Evolutionary conservation across 2,888 invertebrate genomes (phyloP).

Genomic region (Melanophora roralis): DNA sequence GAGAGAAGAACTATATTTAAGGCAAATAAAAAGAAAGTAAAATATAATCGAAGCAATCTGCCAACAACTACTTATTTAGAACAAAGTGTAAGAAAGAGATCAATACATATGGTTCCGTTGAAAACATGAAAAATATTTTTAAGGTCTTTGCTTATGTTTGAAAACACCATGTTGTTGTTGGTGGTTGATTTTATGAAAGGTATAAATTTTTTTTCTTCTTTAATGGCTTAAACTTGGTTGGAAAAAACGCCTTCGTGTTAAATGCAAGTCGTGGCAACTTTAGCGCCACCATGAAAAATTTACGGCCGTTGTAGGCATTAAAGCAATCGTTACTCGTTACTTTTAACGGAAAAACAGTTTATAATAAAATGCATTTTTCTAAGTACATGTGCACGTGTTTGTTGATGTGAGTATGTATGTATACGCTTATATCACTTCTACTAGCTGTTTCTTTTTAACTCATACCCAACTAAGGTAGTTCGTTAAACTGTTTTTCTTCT

Average conservation of each 20-base stretch:
- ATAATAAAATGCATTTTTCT: slow-evolving; percentile 17
- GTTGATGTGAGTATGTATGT: no score
- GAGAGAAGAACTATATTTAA: slow-evolving; percentile 61
- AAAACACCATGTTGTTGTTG: background rate
- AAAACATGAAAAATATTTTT: background rate
- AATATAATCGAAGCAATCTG: background rate
- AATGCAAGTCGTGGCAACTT: slow-evolving; percentile 47
- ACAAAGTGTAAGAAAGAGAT: slow-evolving; percentile 5
- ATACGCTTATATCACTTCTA: no score
- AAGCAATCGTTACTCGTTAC: slow-evolving; percentile 62
- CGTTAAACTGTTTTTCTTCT: background rate
- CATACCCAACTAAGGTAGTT: background rate
- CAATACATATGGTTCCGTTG: background rate
- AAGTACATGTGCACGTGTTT: no score
- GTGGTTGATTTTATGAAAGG: background rate
- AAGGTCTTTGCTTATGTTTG: slow-evolving; percentile 29
- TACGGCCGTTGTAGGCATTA: slow-evolving; percentile 52
- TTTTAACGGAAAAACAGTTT: background rate
- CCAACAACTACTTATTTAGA: no score
- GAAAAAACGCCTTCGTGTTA: slow-evolving; percentile 63
- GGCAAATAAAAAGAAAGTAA: slow-evolving; percentile 29
- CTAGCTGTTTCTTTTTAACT: slow-evolving; percentile 57
- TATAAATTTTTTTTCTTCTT: background rate
- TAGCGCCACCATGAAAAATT: slow-evolving; percentile 60
- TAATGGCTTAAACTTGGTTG: background rate